Percentiles rank a stretch among this genome's conserved stretches.
phyloP scores from a whole-genome alignment of 2,797 vertebrate species.

The Trematomus bernacchii region DNA sequence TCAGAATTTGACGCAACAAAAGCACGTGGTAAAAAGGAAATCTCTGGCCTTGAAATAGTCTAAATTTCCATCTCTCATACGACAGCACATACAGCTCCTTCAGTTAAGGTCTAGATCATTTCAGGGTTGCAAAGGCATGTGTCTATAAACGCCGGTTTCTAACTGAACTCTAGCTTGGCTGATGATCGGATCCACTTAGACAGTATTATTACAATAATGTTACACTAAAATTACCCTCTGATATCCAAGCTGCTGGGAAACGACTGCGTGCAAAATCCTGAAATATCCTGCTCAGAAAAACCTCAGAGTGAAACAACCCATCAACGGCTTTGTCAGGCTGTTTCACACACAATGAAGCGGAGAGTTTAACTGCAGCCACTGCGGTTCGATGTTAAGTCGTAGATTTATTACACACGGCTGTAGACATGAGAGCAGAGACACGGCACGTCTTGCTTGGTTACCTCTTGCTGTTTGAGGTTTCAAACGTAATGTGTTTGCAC shows the following conservation, averaged over 20 bases:
- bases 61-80: too few relatives aligned
- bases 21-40: too few relatives aligned
- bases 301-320: conserved; percentile 47
- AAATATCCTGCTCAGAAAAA: conserved; percentile 40
- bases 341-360: conserved; percentile 44
- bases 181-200: conserved; percentile 16
- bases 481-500: neutral
- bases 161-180: neutral
- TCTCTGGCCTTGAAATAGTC: too few relatives aligned
- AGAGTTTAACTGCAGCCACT: conserved; percentile 56
- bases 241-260: conserved; percentile 27
- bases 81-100: too few relatives aligned
- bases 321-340: conserved; percentile 33
- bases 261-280: conserved; percentile 10
- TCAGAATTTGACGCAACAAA: too few relatives aligned
- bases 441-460: conserved; percentile 9
- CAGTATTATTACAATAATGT: conserved; percentile 11
- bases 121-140: too few relatives aligned
- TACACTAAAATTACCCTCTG: conserved; percentile 27
- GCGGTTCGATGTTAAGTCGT: conserved; percentile 48
- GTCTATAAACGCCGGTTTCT: neutral
- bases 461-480: conserved; percentile 29
- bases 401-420: conserved; percentile 47
- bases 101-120: too few relatives aligned
- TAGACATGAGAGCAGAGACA: conserved; percentile 29